phyloP scores from a whole-genome alignment of 2,888 invertebrate genomes.

The Torymus texanus region DNA sequence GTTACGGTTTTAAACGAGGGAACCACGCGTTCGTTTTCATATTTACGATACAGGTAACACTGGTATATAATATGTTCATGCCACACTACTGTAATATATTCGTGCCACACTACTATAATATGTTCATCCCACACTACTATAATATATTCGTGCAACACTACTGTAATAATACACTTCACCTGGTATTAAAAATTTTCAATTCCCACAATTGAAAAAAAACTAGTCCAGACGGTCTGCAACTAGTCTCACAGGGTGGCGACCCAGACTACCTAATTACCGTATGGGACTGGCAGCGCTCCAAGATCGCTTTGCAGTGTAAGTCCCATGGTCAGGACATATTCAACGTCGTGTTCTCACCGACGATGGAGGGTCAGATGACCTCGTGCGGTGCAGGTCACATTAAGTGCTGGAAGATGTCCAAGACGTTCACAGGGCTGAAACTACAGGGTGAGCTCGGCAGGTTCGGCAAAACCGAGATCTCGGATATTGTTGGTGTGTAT shows the following conservation, averaged over 20 bases:
- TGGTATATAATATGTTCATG: no score
- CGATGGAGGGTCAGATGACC: conserved; percentile 86
- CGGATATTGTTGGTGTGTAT: conserved; percentile 89
- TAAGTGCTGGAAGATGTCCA: conserved; percentile 95
- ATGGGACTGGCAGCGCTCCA: conserved; percentile 90
- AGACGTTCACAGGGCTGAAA: conserved; percentile 93
- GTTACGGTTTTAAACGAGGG: conserved; percentile 85
- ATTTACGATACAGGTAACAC: conserved; percentile 83
- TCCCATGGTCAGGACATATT: conserved; percentile 90
- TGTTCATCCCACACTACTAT: no score
- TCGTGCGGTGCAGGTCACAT: conserved; percentile 86
- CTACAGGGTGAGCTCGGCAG: conserved; percentile 91
- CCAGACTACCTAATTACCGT: conserved; percentile 92
- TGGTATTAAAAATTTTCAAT: no score
- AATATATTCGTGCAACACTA: no score
- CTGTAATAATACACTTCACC: no score
- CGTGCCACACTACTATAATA: no score
- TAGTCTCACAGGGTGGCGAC: conserved; percentile 89
- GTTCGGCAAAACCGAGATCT: conserved; percentile 94
- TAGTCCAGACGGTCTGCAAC: conserved; percentile 86
- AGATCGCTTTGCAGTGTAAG: conserved; percentile 86
- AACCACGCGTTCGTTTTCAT: conserved; percentile 84
- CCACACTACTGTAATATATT: no score
- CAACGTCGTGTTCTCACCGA: conserved; percentile 87
- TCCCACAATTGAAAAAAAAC: no score